These are phyloP conservation scores for Perdita meconis DNA, from an alignment of 2,888 invertebrate genomes.

Conservation along the genomic window DNA sequence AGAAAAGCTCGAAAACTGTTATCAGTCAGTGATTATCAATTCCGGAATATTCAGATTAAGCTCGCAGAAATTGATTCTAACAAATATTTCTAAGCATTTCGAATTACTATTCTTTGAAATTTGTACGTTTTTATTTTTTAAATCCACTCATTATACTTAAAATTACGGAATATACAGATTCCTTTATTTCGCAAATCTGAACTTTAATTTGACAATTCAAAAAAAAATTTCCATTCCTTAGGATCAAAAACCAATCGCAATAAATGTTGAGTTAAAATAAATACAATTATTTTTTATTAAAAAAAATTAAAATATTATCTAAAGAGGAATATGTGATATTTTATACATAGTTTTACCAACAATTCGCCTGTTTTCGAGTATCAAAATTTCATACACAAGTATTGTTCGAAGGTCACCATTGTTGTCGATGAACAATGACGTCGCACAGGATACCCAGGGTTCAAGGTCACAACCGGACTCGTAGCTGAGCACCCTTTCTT, in stretches of 20 bases:
- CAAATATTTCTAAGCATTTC: neutral
- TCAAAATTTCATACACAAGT: neutral
- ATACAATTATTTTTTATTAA: neutral
- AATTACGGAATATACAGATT: no score
- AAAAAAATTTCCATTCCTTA: neutral
- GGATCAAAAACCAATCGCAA: neutral
- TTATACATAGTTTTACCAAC: neutral
- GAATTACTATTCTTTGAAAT: no score
- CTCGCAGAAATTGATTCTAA: neutral
- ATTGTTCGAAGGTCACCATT: slow-evolving; percentile 60
- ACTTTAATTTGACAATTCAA: no score
- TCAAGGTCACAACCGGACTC: slow-evolving; percentile 63
- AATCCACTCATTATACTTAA: no score
- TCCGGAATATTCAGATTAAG: slow-evolving; percentile 19
- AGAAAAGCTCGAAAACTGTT: slow-evolving; percentile 71
- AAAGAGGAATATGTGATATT: no score
- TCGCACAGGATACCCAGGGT: slow-evolving; percentile 59
- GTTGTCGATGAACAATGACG: slow-evolving; percentile 70
- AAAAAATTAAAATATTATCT: neutral
- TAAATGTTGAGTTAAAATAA: neutral
- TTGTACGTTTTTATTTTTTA: no score
- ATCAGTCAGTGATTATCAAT: slow-evolving; percentile 62
- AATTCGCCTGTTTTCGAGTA: neutral
- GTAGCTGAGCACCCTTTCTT: slow-evolving; percentile 62
- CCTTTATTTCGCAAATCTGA: no score